Conservation (phyloP, 2,888 invertebrate genomes). For the Heliconius sara region DNA sequence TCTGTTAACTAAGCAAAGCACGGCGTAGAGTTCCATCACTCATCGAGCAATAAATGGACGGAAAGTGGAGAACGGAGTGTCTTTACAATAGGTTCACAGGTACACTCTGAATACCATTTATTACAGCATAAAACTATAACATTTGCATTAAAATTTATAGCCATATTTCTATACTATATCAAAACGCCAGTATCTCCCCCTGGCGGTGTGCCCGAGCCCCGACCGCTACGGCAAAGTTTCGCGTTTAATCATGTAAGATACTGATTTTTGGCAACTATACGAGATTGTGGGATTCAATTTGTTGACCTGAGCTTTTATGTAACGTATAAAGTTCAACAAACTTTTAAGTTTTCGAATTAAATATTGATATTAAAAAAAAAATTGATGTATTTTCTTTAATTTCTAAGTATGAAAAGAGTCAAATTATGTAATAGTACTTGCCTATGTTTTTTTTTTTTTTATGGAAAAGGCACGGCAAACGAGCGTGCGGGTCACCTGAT, state of each 20-base stretch:
- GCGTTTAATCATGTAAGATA: constrained; percentile 44
- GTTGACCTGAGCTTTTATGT: constrained; percentile 34
- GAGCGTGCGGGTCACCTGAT: too few relatives aligned
- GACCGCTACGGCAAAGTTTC: constrained; percentile 42
- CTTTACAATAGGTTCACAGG: too few relatives aligned
- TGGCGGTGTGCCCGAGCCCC: constrained; percentile 36
- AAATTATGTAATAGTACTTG: too few relatives aligned
- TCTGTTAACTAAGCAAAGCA: too few relatives aligned
- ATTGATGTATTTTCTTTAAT: too few relatives aligned
- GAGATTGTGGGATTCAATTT: constrained; percentile 37
- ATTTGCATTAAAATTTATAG: constrained; percentile 8
- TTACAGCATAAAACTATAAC: neutral
- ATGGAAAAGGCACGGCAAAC: too few relatives aligned
- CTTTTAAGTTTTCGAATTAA: neutral
- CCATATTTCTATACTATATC: constrained; percentile 26
- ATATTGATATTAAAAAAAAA: neutral
- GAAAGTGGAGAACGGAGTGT: too few relatives aligned
- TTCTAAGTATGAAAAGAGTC: too few relatives aligned
- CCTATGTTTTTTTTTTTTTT: too few relatives aligned
- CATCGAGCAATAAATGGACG: too few relatives aligned
- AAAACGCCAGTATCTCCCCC: constrained; percentile 33
- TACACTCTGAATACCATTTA: too few relatives aligned
- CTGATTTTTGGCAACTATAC: constrained; percentile 42
- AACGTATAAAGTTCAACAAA: constrained; percentile 20
- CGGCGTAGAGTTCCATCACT: too few relatives aligned